Base-by-base conservation (phyloP, 2,113 vertebrate species). In the Alouatta palliata region DNA sequence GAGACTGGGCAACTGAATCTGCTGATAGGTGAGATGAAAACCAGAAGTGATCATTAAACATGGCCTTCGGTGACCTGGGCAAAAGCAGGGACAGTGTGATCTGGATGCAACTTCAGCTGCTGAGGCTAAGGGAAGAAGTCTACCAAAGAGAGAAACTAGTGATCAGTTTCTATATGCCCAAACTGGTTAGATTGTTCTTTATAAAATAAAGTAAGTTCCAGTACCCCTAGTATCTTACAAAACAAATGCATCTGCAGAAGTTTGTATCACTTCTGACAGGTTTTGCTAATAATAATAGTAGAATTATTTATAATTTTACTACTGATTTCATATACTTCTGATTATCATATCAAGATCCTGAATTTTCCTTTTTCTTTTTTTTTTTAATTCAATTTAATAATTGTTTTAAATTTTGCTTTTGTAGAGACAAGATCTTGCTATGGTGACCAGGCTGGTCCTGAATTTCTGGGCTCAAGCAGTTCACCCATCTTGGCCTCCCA, bases 261-360 rank as follows among this genome's bases (percentile, higher is more conserved):
- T 77, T 89, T 73, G 12, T 82, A 25, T 54, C 79, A 49, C 40
- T 81, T 93, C 49, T 66, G 25, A 52, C 30, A 81, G 47, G 32
- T 64, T 52, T 23, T 45, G 35, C 54, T 90, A 61, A 20, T 75
- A 68, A 92, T 30, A 30, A 45, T 11, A 49, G 23, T 8, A 64
- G 25, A 87, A 87, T 87, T 91, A 70, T 52, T 87, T 97, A 45
- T 32, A 80, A 40, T 5, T 58, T 95, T 75, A 81, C 73, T 64
- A 61, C 76, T 40, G 70, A 70, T 54, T 52, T 73, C 61, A 35
- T 76, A 47, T 64, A 64, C 45, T 73, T 79, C 79, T 68, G 61
- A 70, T 5, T 71, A 23, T 71, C 56, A 9, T 16, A 40, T 83
- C 43, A 87, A 87, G 52, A 83, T 47, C 79, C 25, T 71, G 23